Percentiles rank a stretch among this genome's conserved stretches.
These are phyloP conservation scores for Tapera naevia DNA, from an alignment of 2,797 vertebrate species.

Conservation along the genomic window DNA sequence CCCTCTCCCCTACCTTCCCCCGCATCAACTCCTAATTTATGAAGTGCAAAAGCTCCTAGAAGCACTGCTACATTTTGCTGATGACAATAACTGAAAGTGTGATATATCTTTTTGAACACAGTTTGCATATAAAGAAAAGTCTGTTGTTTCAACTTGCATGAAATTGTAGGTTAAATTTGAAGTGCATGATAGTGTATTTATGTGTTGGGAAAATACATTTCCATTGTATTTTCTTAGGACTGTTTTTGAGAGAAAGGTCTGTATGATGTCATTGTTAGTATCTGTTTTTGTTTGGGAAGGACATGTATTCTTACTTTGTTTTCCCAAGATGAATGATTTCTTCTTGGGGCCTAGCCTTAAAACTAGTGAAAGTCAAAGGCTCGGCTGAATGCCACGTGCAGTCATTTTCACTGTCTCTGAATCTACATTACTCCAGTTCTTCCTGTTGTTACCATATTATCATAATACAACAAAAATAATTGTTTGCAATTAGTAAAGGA, in stretches of 20 bases:
- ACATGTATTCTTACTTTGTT: neutral
- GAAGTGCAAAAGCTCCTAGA: conserved; percentile 6
- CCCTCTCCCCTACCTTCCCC: neutral
- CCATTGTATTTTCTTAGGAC: neutral
- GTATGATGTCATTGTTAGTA: neutral
- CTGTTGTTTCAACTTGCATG: neutral
- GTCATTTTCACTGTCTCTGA: neutral
- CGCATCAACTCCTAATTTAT: neutral
- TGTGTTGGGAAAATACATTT: neutral
- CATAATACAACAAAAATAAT: neutral
- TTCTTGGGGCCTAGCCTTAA: neutral
- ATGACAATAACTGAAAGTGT: neutral
- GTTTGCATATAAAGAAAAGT: neutral
- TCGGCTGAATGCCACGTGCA: neutral
- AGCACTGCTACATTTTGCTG: neutral
- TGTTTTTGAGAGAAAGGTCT: neutral
- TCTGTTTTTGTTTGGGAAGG: neutral
- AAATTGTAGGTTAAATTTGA: neutral
- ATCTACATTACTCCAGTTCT: neutral
- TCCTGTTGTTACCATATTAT: neutral
- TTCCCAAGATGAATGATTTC: neutral
- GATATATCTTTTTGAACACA: neutral
- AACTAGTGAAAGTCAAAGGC: neutral
- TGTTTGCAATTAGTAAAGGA: neutral
- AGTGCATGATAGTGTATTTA: rapidly evolving